These are phyloP conservation scores for Hypsibius dujardini DNA, from an alignment of 1,140 invertebrate genomes.

Conservation along the genomic window DNA sequence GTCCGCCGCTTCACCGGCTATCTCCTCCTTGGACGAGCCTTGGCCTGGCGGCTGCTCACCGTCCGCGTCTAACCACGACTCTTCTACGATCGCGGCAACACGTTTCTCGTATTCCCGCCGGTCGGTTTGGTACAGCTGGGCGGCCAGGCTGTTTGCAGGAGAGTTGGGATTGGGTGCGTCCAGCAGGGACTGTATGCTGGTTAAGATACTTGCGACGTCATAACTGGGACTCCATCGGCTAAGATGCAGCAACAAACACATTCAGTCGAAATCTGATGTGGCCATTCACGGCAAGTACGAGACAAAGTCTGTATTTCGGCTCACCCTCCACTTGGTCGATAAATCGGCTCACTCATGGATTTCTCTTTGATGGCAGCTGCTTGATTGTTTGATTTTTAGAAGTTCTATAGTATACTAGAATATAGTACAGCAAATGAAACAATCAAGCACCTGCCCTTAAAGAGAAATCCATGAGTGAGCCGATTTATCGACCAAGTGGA, in stretches of 20 bases:
- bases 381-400: too few relatives aligned
- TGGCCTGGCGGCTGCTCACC: neutral
- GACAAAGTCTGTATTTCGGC: too few relatives aligned
- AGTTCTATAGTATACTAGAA: too few relatives aligned
- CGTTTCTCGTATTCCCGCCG: conserved; percentile 85
- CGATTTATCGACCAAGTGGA: too few relatives aligned
- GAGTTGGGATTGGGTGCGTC: conserved; percentile 92
- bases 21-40: neutral
- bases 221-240: conserved; percentile 99
- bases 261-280: too few relatives aligned
- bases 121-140: conserved; percentile 85
- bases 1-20: neutral
- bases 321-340: too few relatives aligned
- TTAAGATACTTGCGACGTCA: conserved; percentile 96
- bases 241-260: conserved; percentile 40
- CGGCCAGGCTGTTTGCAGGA: conserved; percentile 84
- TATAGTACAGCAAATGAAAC: too few relatives aligned
- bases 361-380: too few relatives aligned
- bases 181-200: conserved; percentile 70
- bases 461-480: too few relatives aligned
- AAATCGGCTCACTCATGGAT: too few relatives aligned
- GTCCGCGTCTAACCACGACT: conserved; percentile 53
- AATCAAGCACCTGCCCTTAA: too few relatives aligned
- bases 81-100: conserved; percentile 87
- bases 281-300: too few relatives aligned